These are phyloP conservation scores for Myotis myotis DNA, from an alignment of 2,797 vertebrate species.

Conservation along the genomic window DNA sequence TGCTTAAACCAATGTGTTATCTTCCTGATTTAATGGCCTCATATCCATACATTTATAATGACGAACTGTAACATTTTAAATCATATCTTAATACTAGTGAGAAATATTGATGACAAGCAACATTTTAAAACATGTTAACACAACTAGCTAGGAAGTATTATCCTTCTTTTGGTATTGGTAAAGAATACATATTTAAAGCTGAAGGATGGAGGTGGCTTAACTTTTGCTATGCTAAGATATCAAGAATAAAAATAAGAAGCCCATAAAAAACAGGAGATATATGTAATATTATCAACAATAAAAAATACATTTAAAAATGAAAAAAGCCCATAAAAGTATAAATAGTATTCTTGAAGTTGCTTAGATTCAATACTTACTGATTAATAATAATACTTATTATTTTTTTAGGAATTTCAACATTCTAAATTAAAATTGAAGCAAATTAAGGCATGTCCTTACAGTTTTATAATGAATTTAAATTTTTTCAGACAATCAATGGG, in stretches of 20 bases:
- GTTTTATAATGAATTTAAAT: conserved; percentile 44
- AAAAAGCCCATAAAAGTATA: not conserved
- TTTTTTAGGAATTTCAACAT: not conserved
- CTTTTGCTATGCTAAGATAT: not conserved
- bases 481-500: not conserved
- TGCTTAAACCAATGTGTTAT: not conserved
- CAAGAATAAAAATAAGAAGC: not conserved
- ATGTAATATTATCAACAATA: too few relatives aligned
- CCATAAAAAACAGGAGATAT: not conserved
- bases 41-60: not conserved
- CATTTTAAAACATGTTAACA: not conserved
- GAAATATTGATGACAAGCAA: not conserved
- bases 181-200: not conserved
- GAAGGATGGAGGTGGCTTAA: not conserved
- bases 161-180: not conserved
- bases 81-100: not conserved
- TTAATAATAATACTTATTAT: not conserved
- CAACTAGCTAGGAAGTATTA: not conserved
- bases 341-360: not conserved
- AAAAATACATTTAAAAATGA: not conserved
- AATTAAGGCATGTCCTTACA: not conserved
- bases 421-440: conserved; percentile 24
- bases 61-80: not conserved
- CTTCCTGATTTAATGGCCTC: not conserved
- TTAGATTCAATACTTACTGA: not conserved